Evolutionary conservation across 2,888 invertebrate species (phyloP).

Genomic region (Zygaena filipendulae): DNA sequence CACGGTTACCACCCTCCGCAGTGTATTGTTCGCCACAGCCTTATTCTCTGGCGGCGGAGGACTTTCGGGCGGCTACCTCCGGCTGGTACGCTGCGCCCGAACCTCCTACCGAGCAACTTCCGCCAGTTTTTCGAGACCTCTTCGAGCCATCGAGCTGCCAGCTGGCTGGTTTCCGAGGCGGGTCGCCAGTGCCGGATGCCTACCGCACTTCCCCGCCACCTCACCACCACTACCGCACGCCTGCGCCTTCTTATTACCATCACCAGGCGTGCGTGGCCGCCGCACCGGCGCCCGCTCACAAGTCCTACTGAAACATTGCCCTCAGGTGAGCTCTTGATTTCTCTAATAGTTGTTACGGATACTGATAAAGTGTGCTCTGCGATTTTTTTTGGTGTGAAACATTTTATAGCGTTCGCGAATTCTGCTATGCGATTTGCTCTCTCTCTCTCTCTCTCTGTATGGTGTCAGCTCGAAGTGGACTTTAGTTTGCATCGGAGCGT

Average conservation of each 20-base stretch:
- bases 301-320: conserved; percentile 56
- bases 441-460: no score
- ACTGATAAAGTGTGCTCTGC: conserved; percentile 31
- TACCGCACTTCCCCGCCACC: conserved; percentile 55
- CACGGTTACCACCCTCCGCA: conserved; percentile 66
- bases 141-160: conserved; percentile 65
- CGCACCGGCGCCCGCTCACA: conserved; percentile 54
- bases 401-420: conserved; percentile 39
- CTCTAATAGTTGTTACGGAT: neutral
- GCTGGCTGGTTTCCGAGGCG: conserved; percentile 57
- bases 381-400: conserved; percentile 24
- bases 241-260: conserved; percentile 61
- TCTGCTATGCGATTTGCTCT: conserved; percentile 30
- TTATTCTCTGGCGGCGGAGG: conserved; percentile 65
- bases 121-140: conserved; percentile 54
- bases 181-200: conserved; percentile 47
- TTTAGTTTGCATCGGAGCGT: conserved; percentile 34
- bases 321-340: conserved; percentile 39
- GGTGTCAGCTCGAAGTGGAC: conserved; percentile 17
- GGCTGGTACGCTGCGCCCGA: conserved; percentile 69
- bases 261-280: conserved; percentile 72
- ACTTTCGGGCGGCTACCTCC: conserved; percentile 57
- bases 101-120: conserved; percentile 50
- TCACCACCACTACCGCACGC: conserved; percentile 58
- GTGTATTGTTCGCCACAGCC: conserved; percentile 63